Conservation (phyloP, 2,113 vertebrate species). For the Tachysurus fulvidraco region DNA sequence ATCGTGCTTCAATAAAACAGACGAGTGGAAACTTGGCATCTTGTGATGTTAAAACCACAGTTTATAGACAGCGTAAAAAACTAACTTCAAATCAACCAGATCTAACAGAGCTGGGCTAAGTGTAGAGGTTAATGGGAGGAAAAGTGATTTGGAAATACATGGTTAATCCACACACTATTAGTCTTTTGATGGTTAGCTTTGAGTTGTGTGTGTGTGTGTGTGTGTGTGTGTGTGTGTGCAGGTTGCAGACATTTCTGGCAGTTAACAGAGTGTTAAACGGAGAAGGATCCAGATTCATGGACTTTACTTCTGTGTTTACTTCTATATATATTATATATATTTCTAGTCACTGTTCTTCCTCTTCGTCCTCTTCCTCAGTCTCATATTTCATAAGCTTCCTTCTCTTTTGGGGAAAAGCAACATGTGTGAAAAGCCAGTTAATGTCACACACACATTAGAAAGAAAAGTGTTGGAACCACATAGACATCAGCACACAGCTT, state of each 20-base stretch:
- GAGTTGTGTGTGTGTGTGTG: background rate
- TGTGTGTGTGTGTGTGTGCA: background rate
- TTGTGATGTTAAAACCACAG: constrained; percentile 71
- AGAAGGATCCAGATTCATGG: background rate
- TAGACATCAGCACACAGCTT: background rate
- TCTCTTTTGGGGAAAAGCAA: background rate
- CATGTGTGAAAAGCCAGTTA: background rate
- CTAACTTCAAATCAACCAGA: constrained; percentile 72
- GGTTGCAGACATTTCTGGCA: constrained; percentile 33
- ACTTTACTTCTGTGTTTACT: background rate
- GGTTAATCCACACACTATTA: constrained; percentile 58
- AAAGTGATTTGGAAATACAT: constrained; percentile 70
- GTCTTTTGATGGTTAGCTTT: constrained; percentile 46
- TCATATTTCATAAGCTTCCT: background rate
- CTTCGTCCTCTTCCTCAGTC: background rate
- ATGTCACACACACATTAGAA: background rate
- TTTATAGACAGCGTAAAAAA: constrained; percentile 68
- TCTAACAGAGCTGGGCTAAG: constrained; percentile 71
- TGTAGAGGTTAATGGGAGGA: constrained; percentile 69
- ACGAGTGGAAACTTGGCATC: constrained; percentile 66
- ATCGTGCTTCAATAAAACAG: constrained; percentile 75
- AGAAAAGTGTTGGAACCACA: background rate
- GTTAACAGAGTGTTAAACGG: background rate
- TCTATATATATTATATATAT: background rate
- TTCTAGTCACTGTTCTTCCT: background rate